Conservation (phyloP, 1,140 invertebrate species). For the Eupeodes corollae region DNA sequence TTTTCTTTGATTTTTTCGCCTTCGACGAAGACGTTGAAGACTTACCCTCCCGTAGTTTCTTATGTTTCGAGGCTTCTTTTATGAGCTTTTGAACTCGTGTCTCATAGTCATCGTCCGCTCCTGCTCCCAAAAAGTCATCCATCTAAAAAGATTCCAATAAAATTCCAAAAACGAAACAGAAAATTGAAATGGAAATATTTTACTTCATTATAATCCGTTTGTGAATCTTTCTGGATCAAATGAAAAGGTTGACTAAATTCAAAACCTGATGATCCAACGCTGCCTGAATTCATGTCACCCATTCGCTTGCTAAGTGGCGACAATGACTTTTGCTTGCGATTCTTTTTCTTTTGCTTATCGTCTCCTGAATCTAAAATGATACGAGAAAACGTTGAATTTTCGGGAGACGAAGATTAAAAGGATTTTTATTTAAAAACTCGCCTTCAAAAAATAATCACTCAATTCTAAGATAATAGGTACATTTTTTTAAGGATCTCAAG, state of each 20-base stretch:
- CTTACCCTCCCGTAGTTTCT: conserved; percentile 62
- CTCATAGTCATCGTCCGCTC: conserved; percentile 73
- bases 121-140: conserved; percentile 61
- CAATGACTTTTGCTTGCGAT: conserved; percentile 58
- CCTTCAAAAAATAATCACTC: not conserved
- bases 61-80: conserved; percentile 67
- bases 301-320: conserved; percentile 70
- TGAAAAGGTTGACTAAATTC: conserved; percentile 45
- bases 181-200: not conserved
- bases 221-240: conserved; percentile 37
- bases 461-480: not conserved
- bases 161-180: not conserved
- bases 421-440: not conserved
- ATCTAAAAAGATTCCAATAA: conserved; percentile 44
- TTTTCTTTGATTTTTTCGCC: conserved; percentile 47
- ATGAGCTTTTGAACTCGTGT: conserved; percentile 71
- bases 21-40: conserved; percentile 47
- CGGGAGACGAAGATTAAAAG: not conserved
- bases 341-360: not conserved
- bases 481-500: not conserved
- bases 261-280: conserved; percentile 43
- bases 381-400: not conserved
- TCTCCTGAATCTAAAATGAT: not conserved
- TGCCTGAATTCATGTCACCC: conserved; percentile 48
- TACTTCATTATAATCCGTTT: conserved; percentile 33